Evolutionary conservation across 1,140 invertebrate genomes (phyloP).

Genomic region (Drosophila nasuta): DNA sequence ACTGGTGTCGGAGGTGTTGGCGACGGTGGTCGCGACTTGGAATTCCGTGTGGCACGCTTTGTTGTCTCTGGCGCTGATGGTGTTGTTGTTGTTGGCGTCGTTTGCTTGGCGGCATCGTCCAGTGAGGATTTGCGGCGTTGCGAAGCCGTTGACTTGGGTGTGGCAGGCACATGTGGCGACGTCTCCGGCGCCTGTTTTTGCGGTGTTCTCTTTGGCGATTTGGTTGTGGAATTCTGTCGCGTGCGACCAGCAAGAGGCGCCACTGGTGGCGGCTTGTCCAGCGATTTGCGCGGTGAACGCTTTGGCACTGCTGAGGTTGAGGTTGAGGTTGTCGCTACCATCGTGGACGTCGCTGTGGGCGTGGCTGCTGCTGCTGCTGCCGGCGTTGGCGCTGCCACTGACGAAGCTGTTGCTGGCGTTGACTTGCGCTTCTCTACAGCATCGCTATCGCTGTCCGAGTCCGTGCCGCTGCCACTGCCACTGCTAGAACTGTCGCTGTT

Average conservation of each 20-base stretch:
- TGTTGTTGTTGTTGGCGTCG: constrained; percentile 26
- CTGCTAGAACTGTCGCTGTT: constrained; percentile 57
- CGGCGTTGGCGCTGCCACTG: too few species aligned
- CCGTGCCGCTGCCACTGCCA: constrained; percentile 51
- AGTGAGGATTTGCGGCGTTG: constrained; percentile 61
- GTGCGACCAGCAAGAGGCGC: constrained; percentile 43
- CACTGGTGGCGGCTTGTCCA: constrained; percentile 56
- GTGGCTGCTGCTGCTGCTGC: not conserved
- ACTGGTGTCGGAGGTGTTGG: constrained; percentile 6
- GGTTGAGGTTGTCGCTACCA: not conserved
- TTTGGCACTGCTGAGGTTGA: constrained; percentile 63
- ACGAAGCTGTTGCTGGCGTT: not conserved
- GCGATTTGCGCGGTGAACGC: constrained; percentile 73
- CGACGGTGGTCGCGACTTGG: constrained; percentile 61
- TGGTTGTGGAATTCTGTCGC: constrained; percentile 72
- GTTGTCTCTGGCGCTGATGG: constrained; percentile 22
- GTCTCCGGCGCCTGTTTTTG: constrained; percentile 52
- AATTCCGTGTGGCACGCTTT: constrained; percentile 71
- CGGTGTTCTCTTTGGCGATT: constrained; percentile 71
- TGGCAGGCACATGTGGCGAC: constrained; percentile 22
- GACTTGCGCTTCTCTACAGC: constrained; percentile 31
- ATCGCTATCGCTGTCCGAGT: constrained; percentile 62
- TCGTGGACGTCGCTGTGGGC: not conserved
- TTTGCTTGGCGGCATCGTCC: constrained; percentile 50
- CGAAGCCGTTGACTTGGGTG: constrained; percentile 18